A percentile compares a stretch with the other conserved stretches of the same genome.
phyloP scores from a whole-genome alignment of 2,888 invertebrate species.

The Limnephilus auricula region DNA sequence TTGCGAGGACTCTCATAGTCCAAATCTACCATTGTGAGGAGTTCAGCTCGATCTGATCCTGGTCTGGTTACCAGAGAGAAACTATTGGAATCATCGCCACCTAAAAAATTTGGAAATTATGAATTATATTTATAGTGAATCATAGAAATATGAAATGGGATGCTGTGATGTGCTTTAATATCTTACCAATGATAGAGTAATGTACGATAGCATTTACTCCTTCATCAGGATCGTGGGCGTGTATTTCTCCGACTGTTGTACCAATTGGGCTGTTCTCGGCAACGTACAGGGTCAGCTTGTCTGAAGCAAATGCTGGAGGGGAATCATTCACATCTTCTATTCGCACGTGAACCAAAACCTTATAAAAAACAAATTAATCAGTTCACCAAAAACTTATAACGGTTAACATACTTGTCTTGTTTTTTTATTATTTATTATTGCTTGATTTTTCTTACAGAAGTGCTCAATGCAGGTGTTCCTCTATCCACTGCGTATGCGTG shows the following conservation, averaged over 20 bases:
- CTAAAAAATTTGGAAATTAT: conserved; percentile 68
- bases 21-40: conserved; percentile 92
- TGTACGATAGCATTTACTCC: conserved; percentile 94
- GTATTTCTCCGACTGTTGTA: conserved; percentile 93
- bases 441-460: conserved; percentile 71
- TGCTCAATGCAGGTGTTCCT: conserved; percentile 87
- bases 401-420: not conserved
- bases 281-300: conserved; percentile 92
- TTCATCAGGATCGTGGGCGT: conserved; percentile 94
- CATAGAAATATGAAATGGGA: conserved; percentile 2
- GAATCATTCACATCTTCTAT: conserved; percentile 94
- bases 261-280: conserved; percentile 98
- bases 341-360: conserved; percentile 87
- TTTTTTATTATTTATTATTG: not conserved
- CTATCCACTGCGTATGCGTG: conserved; percentile 93
- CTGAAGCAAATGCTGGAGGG: conserved; percentile 92
- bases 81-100: conserved; percentile 92
- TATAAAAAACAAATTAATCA: conserved; percentile 50
- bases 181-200: conserved; percentile 92
- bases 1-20: conserved; percentile 98
- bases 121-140: not conserved
- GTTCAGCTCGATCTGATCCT: conserved; percentile 90
- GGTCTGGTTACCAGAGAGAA: conserved; percentile 90
- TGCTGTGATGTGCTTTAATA: conserved; percentile 19
- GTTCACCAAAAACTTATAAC: not conserved